These are phyloP conservation scores for Pentalonia nigronervosa DNA, from an alignment of 1,140 invertebrate species.

Conservation along the genomic window DNA sequence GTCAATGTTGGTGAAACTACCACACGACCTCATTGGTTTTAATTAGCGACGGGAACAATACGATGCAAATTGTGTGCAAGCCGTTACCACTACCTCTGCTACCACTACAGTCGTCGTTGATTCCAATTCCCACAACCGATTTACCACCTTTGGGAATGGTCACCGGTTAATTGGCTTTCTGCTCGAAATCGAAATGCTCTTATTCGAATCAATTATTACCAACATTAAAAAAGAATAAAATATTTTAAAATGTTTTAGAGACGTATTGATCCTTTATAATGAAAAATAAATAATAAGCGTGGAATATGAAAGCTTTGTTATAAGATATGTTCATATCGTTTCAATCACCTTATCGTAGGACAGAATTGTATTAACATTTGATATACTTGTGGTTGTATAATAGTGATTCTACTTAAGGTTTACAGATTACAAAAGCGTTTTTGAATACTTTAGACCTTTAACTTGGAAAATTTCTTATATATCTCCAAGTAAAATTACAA, in stretches of 20 bases:
- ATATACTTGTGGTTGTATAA: not conserved
- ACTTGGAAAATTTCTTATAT: too few species aligned
- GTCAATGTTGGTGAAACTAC: not conserved
- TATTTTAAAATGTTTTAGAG: not conserved
- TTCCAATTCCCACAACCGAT: not conserved
- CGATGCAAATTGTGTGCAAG: slow-evolving; percentile 42
- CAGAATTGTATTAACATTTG: not conserved
- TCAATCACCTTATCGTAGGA: not conserved
- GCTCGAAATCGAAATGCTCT: not conserved
- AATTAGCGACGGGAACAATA: slow-evolving; percentile 34
- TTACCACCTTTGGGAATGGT: slow-evolving; percentile 42
- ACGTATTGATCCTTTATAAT: not conserved
- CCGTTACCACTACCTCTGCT: not conserved
- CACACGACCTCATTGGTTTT: slow-evolving; percentile 26
- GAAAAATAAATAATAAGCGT: not conserved
- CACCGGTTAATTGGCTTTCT: not conserved
- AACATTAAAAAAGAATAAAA: not conserved
- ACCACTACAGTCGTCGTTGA: too few species aligned
- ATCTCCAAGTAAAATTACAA: not conserved
- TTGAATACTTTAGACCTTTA: too few species aligned
- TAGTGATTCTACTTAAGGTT: not conserved
- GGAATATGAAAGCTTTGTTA: not conserved
- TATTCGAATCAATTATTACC: not conserved
- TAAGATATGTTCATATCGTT: not conserved
- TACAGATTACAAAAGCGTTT: not conserved